These are phyloP conservation scores for Cephus spinipes DNA, from an alignment of 2,888 invertebrate species.

Conservation along the genomic window DNA sequence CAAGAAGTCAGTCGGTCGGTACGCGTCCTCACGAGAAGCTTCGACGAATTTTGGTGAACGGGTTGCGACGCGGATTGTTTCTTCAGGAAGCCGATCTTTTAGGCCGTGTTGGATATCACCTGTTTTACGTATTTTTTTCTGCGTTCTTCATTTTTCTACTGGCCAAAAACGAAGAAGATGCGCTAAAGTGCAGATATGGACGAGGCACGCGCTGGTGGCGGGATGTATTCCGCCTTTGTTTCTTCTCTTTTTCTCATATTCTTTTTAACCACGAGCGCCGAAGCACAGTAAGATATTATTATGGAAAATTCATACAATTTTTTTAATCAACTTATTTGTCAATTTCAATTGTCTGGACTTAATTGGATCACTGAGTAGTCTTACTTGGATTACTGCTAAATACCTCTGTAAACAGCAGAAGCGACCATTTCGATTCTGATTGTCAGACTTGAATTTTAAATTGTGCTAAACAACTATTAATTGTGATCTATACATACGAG, in stretches of 20 bases:
- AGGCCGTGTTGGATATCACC: background rate
- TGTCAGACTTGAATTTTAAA: background rate
- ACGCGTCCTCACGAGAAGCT: constrained; percentile 39
- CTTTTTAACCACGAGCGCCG: constrained; percentile 43
- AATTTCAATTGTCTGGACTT: background rate
- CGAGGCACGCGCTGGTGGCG: constrained; percentile 38
- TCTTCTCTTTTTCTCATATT: constrained; percentile 49
- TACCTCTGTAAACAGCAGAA: background rate
- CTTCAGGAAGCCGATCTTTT: background rate
- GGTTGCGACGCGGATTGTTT: background rate
- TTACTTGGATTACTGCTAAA: too few relatives aligned
- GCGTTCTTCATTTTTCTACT: background rate
- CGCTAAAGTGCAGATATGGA: constrained; percentile 45
- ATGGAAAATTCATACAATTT: background rate
- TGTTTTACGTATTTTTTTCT: background rate
- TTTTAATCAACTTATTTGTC: background rate
- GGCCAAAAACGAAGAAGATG: constrained; percentile 38
- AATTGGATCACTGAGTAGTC: too few relatives aligned
- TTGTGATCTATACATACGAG: background rate
- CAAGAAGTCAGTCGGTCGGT: constrained; percentile 56
- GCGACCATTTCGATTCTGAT: background rate
- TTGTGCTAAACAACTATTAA: background rate
- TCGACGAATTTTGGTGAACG: background rate
- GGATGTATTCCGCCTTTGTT: constrained; percentile 42
- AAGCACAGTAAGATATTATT: constrained; percentile 58